Conservation (phyloP, 2,797 vertebrate genomes). For the Schizothorax lantsangensis region DNA sequence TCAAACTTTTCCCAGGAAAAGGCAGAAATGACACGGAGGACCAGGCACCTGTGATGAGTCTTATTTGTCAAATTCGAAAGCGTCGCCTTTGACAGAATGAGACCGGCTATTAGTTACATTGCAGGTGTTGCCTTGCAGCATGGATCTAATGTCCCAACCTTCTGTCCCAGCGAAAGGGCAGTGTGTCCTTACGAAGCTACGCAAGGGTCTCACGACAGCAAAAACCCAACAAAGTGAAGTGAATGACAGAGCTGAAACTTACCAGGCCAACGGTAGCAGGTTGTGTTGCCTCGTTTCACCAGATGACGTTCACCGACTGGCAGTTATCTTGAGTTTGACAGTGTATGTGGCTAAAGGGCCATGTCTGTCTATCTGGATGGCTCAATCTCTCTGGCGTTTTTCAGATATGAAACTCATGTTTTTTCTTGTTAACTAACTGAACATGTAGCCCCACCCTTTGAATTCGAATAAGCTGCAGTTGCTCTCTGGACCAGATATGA, state of each 20-base stretch:
- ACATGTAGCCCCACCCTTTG: conserved; percentile 69
- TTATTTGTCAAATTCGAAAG: conserved; percentile 48
- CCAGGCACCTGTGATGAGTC: conserved; percentile 29
- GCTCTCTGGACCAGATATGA: conserved; percentile 42
- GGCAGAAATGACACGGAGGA: conserved; percentile 22
- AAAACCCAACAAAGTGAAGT: conserved; percentile 8
- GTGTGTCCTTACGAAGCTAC: conserved; percentile 17
- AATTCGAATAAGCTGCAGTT: conserved; percentile 69
- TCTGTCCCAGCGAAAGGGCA: conserved; percentile 26
- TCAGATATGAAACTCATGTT: conserved; percentile 47
- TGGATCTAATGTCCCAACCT: neutral
- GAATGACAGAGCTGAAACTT: conserved; percentile 43
- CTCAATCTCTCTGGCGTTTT: conserved; percentile 45
- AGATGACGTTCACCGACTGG: neutral
- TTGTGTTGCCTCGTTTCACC: neutral
- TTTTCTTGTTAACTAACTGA: conserved; percentile 58
- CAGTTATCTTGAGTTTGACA: conserved; percentile 11
- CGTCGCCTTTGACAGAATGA: conserved; percentile 42
- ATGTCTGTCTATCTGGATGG: neutral
- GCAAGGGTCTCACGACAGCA: neutral
- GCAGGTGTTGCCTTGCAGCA: conserved; percentile 13
- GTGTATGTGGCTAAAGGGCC: neutral
- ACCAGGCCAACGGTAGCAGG: conserved; percentile 39
- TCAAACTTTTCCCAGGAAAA: conserved; percentile 35
- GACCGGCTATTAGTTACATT: conserved; percentile 45